Base-by-base conservation (phyloP, 2,797 vertebrate genomes). In the Sebastes wilsoni region DNA sequence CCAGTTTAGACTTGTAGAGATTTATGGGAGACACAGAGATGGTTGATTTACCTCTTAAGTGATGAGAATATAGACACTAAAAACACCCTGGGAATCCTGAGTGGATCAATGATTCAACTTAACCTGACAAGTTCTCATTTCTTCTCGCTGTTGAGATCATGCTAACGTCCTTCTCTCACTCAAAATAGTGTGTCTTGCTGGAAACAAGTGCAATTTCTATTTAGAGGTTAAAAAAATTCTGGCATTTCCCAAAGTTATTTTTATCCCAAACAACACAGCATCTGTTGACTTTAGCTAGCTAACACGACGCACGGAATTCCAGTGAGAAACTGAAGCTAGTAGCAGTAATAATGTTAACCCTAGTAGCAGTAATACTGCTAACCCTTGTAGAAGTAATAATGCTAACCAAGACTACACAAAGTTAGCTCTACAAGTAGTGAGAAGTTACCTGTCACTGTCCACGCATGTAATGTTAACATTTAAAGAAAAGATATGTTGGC, bases 101-200 rank as follows among this genome's bases (percentile, higher is more conserved):
- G 7, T 14, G 16, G 66, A 75, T 80, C 64, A 77, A 36, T 69
- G 46, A 80, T 69, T 79, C 16, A 62, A 64, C 65, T 72, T 69
- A 69, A 83, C 34, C 69, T 25, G 66, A 56, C 70, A 78, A 75
- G 54, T 60, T 77, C 42, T 78, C 27, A 46, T 88, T 85, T 80
- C 22, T 28, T 61, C 49, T 62, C 60, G 64, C 68, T 25, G 23
- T 16, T 67, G 66, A 75, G 36, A 80, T 77, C 42, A 61, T 27
- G 64, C 64, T 66, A 23, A 76, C 28, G 36, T 67, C 52, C 20
- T 42, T 20, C 32, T 79, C 72, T 73, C 72, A 32, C 42, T 83
- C 58, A 49, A 9, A 64, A 62, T 28, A 25, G 25, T 32, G 55
- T 58, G 55, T 34, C 38, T 68, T 56, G 18, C 23, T 32, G 14